Evolutionary conservation across 1,140 invertebrate genomes (phyloP), one percentile per base, ranked within the genome.

Genomic region (Lucilia cuprina): DNA sequence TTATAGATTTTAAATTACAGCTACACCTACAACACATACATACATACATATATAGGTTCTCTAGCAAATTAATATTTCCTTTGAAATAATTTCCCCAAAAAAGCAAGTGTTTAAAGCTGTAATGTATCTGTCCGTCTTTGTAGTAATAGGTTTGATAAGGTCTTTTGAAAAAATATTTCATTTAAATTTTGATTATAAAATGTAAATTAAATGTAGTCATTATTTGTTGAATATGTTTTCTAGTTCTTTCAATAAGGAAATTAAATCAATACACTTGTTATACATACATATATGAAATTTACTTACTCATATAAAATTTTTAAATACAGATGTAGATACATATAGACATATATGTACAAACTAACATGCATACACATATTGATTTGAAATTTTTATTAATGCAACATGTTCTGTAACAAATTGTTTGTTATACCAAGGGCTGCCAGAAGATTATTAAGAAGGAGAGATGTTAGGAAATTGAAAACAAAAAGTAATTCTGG

Each of bases 151-250:
- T n/a, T 70, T 25, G 65, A 25, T 21, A 9, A 21, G 19, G n/a
- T 21, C 19, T 25, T 21, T 19, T 19, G 21, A 21, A 70, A n/a
- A 70, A 78, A 25, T n/a, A 49, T 80, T 80, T 80, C 77, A 80
- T 80, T 80, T 80, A 80, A 80, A 80, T 80, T 49, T 80, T 80
- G 77, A 80, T 80, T 80, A 80, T 80, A 49, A 25, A 80, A 80
- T 80, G 77, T 80, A 80, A 80, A 80, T 80, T 80, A 80, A 80
- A 80, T 50, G 77, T 19, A 34, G 65, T 70, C 65, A 70, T 41
- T 41, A 41, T 70, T 70, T 70, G 65, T 70, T 70, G 19, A 70
- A 70, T 70, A 30, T 30, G 25, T 30, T 30, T 30, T 30, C 25
- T 30, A 30, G 1, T 30, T 30, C 25, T 30, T 19, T 21, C 65